A percentile compares a stretch with the other conserved stretches of the same genome.
Evolutionary conservation across 2,888 invertebrate species (phyloP).

Genomic region (Papilio gigon): DNA sequence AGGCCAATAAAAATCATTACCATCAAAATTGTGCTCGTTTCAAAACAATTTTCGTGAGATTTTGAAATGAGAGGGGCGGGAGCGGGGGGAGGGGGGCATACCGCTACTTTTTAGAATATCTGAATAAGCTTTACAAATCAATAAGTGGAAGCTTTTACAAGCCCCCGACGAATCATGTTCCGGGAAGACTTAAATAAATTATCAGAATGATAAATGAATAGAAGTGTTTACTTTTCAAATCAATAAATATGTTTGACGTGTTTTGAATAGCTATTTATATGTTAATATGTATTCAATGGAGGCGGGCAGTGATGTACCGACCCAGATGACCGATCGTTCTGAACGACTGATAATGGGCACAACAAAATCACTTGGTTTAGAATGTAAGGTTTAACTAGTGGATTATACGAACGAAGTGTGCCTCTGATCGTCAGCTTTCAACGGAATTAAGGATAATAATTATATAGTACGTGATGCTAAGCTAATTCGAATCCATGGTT

Average conservation of each 20-base stretch:
- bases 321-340: neutral
- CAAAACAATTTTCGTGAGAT: too few species aligned
- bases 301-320: conserved; percentile 1
- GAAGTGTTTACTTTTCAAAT: neutral
- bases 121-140: neutral
- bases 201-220: neutral
- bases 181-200: neutral
- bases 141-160: neutral
- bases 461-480: too few species aligned
- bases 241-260: neutral
- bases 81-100: too few species aligned
- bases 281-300: neutral
- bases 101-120: neutral
- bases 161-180: conserved; percentile 4
- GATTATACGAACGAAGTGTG: too few species aligned
- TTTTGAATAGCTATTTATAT: conserved; percentile 14
- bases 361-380: too few species aligned
- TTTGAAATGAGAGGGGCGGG: too few species aligned
- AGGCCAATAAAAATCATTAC: too few species aligned
- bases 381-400: too few species aligned
- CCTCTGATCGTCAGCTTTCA: too few species aligned
- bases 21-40: too few species aligned
- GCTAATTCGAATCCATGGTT: too few species aligned
- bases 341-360: conserved; percentile 1
- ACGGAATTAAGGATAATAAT: too few species aligned